These are phyloP conservation scores for Agrotis puta DNA, from an alignment of 2,888 invertebrate genomes.

Conservation along the genomic window DNA sequence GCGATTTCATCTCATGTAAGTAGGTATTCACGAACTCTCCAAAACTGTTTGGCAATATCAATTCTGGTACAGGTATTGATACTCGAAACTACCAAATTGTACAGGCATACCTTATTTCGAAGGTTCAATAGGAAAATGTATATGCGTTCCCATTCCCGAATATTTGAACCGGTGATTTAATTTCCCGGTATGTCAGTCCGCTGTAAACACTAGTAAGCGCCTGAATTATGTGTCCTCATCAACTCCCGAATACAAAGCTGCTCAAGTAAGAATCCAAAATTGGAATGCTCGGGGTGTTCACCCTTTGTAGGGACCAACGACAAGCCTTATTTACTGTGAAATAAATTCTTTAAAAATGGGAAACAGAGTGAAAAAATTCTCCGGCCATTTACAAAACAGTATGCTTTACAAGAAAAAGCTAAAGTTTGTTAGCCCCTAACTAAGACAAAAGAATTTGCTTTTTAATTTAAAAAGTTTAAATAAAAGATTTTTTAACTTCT, in stretches of 20 bases:
- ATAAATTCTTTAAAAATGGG: conserved; percentile 58
- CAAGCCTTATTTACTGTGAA: conserved; percentile 50
- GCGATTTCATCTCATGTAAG: background rate
- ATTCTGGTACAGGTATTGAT: conserved; percentile 1
- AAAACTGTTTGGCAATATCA: conserved; percentile 8
- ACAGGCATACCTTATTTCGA: conserved; percentile 10
- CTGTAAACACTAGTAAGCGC: conserved; percentile 41
- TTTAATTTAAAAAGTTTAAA: conserved; percentile 72
- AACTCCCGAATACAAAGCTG: conserved; percentile 61
- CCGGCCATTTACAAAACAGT: conserved; percentile 58
- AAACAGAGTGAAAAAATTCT: conserved; percentile 45
- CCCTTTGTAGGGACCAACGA: conserved; percentile 58
- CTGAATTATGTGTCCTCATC: conserved; percentile 64
- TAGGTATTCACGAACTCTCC: background rate
- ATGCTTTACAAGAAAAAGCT: conserved; percentile 58
- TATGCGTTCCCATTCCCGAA: conserved; percentile 21
- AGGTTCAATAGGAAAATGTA: conserved; percentile 11
- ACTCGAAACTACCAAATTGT: conserved; percentile 8
- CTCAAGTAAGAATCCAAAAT: conserved; percentile 66
- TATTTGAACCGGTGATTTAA: conserved; percentile 30
- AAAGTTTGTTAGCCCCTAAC: conserved; percentile 66
- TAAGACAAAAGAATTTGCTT: conserved; percentile 67
- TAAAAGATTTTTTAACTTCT: conserved; percentile 63
- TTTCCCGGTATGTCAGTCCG: conserved; percentile 45
- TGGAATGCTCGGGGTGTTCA: conserved; percentile 66